Conservation (phyloP, 2,888 invertebrate species). For the Drosophila testacea region DNA sequence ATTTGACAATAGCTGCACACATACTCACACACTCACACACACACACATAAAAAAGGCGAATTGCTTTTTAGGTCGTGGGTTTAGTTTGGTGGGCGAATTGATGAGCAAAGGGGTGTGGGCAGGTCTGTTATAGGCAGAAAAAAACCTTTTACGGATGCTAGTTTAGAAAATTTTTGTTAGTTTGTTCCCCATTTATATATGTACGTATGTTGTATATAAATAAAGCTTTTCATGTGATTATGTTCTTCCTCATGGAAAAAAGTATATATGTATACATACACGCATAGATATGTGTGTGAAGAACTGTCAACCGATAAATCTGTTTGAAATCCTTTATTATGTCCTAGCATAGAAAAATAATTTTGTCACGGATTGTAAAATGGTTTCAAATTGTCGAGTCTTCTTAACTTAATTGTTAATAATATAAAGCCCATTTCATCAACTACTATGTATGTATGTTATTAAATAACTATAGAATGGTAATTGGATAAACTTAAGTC, state of each 20-base stretch:
- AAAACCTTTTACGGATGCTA: slow-evolving; percentile 26
- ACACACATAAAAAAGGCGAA: slow-evolving; percentile 14
- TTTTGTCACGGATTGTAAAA: slow-evolving; percentile 6
- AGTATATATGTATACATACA: background rate
- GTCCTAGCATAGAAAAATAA: background rate
- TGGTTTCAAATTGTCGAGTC: background rate
- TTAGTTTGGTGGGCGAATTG: slow-evolving; percentile 35
- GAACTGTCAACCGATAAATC: slow-evolving; percentile 26
- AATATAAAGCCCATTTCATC: no score
- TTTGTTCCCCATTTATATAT: slow-evolving; percentile 11
- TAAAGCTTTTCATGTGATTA: slow-evolving; percentile 20
- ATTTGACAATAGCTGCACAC: slow-evolving; percentile 68
- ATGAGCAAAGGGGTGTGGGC: background rate
- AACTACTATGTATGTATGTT: no score
- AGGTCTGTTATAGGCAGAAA: slow-evolving; percentile 5
- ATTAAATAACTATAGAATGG: no score
- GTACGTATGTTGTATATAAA: slow-evolving; percentile 2
- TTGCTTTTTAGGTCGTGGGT: slow-evolving; percentile 53
- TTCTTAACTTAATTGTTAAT: no score
- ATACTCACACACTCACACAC: slow-evolving; percentile 22
- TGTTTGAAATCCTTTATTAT: slow-evolving; percentile 5
- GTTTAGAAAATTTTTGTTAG: slow-evolving; percentile 28
- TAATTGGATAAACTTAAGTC: no score
- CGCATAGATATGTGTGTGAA: background rate
- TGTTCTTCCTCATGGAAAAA: background rate